A percentile compares a stretch with the other conserved stretches of the same genome.
phyloP scores from a whole-genome alignment of 2,797 vertebrate species.

The Picus viridis region DNA sequence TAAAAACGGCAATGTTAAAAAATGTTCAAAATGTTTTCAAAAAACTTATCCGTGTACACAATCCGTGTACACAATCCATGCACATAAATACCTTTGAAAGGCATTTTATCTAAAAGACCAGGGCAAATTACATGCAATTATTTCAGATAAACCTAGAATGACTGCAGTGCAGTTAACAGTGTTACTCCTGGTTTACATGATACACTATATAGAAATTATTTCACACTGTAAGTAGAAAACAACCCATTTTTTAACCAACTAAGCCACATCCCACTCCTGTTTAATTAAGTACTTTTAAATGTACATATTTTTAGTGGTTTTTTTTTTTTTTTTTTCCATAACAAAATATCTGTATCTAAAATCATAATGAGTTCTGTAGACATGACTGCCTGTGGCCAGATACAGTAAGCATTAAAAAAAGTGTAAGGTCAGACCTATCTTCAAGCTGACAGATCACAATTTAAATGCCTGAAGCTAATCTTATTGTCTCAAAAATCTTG shows the following conservation, averaged over 20 bases:
- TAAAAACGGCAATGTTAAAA: not conserved
- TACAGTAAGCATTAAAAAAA: constrained; percentile 65
- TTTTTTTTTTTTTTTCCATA: constrained; percentile 56
- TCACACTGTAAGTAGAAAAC: not conserved
- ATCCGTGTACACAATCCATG: not conserved
- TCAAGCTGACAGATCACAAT: constrained; percentile 80
- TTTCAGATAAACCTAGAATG: not conserved
- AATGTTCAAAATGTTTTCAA: too few relatives aligned
- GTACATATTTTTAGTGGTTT: not conserved
- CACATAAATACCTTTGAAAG: not conserved
- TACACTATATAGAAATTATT: not conserved
- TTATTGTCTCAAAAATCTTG: constrained; percentile 82
- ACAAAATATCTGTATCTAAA: constrained; percentile 58
- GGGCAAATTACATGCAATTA: not conserved
- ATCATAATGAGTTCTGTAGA: constrained; percentile 67
- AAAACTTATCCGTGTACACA: not conserved
- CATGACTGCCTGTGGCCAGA: constrained; percentile 73
- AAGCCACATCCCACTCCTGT: not conserved
- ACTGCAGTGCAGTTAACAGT: not conserved
- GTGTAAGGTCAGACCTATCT: constrained; percentile 79
- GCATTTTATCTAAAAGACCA: not conserved
- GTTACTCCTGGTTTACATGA: not conserved
- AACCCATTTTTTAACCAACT: not conserved
- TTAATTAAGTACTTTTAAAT: not conserved
- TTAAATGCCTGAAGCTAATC: constrained; percentile 78